These are phyloP conservation scores for Adelosebastes latens DNA, from an alignment of 2,797 vertebrate genomes.

Conservation along the genomic window DNA sequence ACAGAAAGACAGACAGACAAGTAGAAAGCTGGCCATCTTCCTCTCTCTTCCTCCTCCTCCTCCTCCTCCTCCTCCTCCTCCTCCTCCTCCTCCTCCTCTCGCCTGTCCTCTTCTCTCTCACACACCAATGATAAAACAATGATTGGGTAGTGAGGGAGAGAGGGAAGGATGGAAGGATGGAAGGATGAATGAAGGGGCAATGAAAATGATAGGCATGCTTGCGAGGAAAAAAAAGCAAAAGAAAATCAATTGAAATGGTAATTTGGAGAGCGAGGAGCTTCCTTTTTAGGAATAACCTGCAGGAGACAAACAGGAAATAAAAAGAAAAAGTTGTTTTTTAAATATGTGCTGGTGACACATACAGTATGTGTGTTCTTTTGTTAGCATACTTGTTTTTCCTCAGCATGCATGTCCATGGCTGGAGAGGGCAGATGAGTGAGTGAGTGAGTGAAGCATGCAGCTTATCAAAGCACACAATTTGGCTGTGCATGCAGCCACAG, in stretches of 20 bases:
- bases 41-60: constrained; percentile 60
- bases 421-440: constrained; percentile 22
- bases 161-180: constrained; percentile 32
- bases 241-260: constrained; percentile 56
- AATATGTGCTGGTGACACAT: constrained; percentile 47
- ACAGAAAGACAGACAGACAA: constrained; percentile 52
- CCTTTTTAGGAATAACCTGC: constrained; percentile 84
- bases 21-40: constrained; percentile 72
- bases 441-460: constrained; percentile 39
- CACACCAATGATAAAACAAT: constrained; percentile 81
- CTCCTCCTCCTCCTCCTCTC: constrained; percentile 53
- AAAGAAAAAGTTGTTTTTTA: constrained; percentile 66
- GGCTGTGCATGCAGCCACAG: background rate
- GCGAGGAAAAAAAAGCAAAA: constrained; percentile 33
- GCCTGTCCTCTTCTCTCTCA: constrained; percentile 75
- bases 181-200: constrained; percentile 28
- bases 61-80: constrained; percentile 65
- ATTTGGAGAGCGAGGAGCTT: constrained; percentile 71
- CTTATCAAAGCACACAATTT: background rate
- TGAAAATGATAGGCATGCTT: constrained; percentile 50
- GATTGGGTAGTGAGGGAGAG: constrained; percentile 60
- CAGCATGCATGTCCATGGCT: constrained; percentile 57
- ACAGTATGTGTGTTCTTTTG: background rate
- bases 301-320: constrained; percentile 78
- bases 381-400: constrained; percentile 15